A percentile compares a stretch with the other conserved stretches of the same genome.
Evolutionary conservation across 2,113 vertebrate species (phyloP).

Genomic region (Platysternon megacephalum): DNA sequence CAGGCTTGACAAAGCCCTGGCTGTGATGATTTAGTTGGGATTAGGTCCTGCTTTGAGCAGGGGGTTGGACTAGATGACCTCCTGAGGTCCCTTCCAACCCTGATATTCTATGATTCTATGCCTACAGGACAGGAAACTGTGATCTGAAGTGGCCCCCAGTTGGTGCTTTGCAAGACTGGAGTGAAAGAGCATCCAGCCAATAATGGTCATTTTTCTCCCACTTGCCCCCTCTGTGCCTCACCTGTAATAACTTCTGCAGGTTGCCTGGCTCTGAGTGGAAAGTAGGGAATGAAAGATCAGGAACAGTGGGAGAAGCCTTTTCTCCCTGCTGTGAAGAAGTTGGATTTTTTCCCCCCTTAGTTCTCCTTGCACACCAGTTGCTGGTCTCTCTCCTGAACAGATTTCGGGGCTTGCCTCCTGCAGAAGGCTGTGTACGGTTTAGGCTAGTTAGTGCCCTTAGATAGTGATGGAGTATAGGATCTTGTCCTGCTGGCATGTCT

Average conservation of each 20-base stretch:
- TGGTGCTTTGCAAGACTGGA: not conserved
- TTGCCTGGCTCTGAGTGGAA: not conserved
- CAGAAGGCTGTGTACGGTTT: not conserved
- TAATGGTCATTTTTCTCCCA: not conserved
- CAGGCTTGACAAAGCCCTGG: too few species aligned
- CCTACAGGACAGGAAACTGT: not conserved
- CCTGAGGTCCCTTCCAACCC: too few species aligned
- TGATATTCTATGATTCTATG: too few species aligned
- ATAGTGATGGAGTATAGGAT: not conserved
- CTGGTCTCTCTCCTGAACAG: not conserved
- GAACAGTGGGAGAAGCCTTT: not conserved
- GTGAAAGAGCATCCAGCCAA: not conserved
- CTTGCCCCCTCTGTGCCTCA: not conserved
- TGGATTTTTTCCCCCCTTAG: not conserved
- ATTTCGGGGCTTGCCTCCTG: accelerated
- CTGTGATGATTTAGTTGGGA: too few species aligned
- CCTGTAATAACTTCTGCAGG: not conserved
- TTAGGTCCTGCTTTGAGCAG: too few species aligned
- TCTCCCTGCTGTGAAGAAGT: not conserved
- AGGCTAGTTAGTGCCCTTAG: not conserved
- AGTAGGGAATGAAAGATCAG: not conserved
- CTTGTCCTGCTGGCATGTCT: not conserved
- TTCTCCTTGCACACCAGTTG: not conserved
- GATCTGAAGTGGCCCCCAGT: not conserved
- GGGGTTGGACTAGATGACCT: too few species aligned